Evolutionary conservation across 2,888 invertebrate species (phyloP).

Genomic region (Phaedon cochleariae): DNA sequence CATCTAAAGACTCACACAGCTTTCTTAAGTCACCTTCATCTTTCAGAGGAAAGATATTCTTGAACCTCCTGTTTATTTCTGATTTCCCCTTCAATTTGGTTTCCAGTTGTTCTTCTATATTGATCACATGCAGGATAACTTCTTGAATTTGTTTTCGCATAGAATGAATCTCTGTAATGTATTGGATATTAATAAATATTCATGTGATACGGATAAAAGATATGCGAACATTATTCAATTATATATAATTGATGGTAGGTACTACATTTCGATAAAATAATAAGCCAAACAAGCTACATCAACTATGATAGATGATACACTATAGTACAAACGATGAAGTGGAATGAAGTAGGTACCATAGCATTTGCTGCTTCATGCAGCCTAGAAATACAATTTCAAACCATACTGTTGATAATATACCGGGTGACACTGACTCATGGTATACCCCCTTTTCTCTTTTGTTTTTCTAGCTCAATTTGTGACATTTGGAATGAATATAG

Average conservation of each 20-base stretch:
- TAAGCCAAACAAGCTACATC: background rate
- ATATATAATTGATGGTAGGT: too few relatives aligned
- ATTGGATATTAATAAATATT: background rate
- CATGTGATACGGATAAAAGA: background rate
- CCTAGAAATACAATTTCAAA: too few relatives aligned
- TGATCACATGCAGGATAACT: slow-evolving; percentile 10
- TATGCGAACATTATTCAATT: background rate
- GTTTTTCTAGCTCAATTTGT: too few relatives aligned
- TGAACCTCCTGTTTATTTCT: slow-evolving; percentile 3
- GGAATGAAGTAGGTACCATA: too few relatives aligned
- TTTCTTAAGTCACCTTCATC: slow-evolving; percentile 4
- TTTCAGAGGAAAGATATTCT: slow-evolving; percentile 12
- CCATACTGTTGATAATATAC: too few relatives aligned
- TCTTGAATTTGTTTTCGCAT: slow-evolving; percentile 15
- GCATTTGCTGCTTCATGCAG: too few relatives aligned
- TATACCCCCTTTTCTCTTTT: too few relatives aligned
- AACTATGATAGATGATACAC: too few relatives aligned
- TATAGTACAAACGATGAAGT: too few relatives aligned
- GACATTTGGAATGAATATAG: too few relatives aligned
- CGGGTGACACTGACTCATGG: too few relatives aligned
- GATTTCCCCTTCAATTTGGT: slow-evolving; percentile 1
- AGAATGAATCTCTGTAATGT: slow-evolving; percentile 7
- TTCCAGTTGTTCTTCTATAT: slow-evolving; percentile 5
- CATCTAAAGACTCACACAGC: background rate
- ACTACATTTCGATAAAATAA: too few relatives aligned